Evolutionary conservation across 2,888 invertebrate genomes (phyloP), one percentile per base, ranked within the genome.

Genomic region (Cephus rjabovi): DNA sequence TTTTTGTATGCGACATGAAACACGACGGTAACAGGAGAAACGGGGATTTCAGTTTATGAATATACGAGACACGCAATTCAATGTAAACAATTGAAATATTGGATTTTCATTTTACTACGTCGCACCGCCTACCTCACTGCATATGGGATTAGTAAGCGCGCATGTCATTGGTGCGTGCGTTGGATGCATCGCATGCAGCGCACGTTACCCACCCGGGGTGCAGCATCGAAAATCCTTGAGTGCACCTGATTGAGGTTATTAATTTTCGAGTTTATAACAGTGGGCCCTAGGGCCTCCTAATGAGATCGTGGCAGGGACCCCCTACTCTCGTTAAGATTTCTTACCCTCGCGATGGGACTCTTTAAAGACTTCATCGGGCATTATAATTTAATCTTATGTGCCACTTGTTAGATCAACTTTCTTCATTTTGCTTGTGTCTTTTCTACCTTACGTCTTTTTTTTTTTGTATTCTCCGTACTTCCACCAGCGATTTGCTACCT

Each of bases 201-300:
- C 56, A 56, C 23, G 23, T 56, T 56, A 56, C 56, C 56, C 56
- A 56, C 56, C 56, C 56, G 56, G 23, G 23, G 56, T 56, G 56
- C 56, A 56, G 56, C 23, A 56, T 56, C 56, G 56, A 56, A 56
- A 56, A 56, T 56, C 56, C 56, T 56, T 23, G 56, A 56, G 56
- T 56, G 23, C 71, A 71, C 71, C 71, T 71, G 71, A 71, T 71
- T 71, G 77, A 75, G 82, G 84, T 86, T 86, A 87, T 86, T 87
- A 86, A 87, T 86, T 86, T 84, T 82, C 82, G 80, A 83, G 80
- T 86, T 84, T 84, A 86, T 82, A 82, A 34, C 31, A 23, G 71
- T 33, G 71, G 31, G 31, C 31, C 71, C 23, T 71, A 71, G 71
- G 71, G 33, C 31, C 31, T 71, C 71, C n/a, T 74, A 74, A 74